These are phyloP conservation scores for Camelus dromedarius DNA, from an alignment of 2,113 vertebrate genomes.

Conservation along the genomic window DNA sequence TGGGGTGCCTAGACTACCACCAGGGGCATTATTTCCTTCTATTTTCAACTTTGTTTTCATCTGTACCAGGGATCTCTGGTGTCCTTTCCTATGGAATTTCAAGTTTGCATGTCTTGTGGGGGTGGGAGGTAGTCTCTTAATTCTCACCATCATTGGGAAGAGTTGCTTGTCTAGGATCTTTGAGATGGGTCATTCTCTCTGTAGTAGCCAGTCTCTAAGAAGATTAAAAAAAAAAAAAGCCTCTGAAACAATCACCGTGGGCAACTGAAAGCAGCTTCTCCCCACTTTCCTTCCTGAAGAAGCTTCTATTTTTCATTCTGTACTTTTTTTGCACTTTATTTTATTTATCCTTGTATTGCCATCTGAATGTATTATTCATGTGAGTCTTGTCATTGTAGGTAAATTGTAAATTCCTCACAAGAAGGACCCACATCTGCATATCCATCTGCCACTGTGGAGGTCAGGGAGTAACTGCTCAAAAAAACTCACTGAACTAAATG, in stretches of 20 bases:
- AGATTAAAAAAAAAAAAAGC: not conserved
- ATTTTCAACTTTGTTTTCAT: not conserved
- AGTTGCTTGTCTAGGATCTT: not conserved
- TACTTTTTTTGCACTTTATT: not conserved
- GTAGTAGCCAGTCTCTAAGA: not conserved
- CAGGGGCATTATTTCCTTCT: not conserved
- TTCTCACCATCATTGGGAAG: not conserved
- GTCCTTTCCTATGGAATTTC: not conserved
- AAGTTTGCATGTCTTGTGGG: not conserved
- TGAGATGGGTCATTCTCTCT: not conserved
- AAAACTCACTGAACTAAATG: not conserved
- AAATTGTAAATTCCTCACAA: constrained; percentile 51
- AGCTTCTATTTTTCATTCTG: not conserved
- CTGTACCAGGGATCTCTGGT: not conserved
- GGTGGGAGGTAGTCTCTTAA: not conserved
- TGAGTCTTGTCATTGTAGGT: not conserved
- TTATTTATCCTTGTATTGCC: not conserved
- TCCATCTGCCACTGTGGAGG: not conserved
- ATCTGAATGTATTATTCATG: constrained; percentile 46
- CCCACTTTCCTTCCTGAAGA: not conserved
- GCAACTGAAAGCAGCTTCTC: not conserved
- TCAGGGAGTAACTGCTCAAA: not conserved
- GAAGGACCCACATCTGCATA: not conserved
- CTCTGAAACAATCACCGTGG: not conserved
- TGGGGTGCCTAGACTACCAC: not conserved